Base-by-base conservation (phyloP, 2,797 vertebrate genomes). In the Uromys caudimaculatus region DNA sequence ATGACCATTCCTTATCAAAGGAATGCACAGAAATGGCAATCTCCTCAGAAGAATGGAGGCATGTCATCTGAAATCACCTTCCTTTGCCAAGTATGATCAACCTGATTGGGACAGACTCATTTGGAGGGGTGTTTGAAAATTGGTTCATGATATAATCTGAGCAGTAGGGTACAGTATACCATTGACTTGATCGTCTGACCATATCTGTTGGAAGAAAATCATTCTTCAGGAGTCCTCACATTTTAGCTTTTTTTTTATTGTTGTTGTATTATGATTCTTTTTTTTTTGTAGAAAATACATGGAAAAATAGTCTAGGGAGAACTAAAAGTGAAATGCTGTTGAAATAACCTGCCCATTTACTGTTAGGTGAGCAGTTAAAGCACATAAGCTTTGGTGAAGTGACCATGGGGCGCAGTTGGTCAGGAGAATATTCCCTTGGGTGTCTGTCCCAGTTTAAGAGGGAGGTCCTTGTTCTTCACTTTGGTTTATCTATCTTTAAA, bases 241-340 rank as follows among this genome's bases (percentile, higher is more conserved):
- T 13, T 88, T 96, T 81, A 10, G n/a, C 81, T 94, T 94, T 73
- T 87, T 4, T 60, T 24, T 24, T 24, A 24, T 29, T 95, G 27
- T n/a, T 88, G 6, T 52, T 56, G 21, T 27, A 9, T 67, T 73
- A 12, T 44, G 9, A 16, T 67, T 6, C 13, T 38, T 52, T 32
- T 92, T 87, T 71, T 50, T n/a, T 67, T 4, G 8, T 67, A 87
- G 35, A 32, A 75, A 82, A 69, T 27, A 41, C n/a, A 83, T 67
- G 82, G 75, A 13, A 7, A 90, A 93, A 78, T 9, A 73, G 1
- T 13, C n/a, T 44, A 64, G 1, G 8, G 58, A 0, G 38, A n/a
- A 56, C 19, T 52, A 60, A 83, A 93, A 91, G 52, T 78, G 13
- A 13, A 93, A 82, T 58, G 94, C 58, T 91, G 9, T 47, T 38